phyloP scores from a whole-genome alignment of 2,888 invertebrate genomes.

The Melieria omissa region DNA sequence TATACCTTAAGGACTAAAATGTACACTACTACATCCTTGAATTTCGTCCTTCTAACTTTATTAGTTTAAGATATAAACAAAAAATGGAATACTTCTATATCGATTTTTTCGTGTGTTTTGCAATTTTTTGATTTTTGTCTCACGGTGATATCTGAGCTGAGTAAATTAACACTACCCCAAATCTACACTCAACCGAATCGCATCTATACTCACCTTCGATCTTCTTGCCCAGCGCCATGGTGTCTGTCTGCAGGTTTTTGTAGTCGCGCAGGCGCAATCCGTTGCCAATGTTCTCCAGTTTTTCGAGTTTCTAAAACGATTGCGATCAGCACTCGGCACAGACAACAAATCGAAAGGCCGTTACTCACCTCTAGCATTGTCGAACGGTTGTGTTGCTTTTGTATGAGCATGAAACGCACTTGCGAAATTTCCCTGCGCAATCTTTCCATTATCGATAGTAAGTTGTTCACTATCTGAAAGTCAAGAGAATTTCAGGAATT shows the following conservation, averaged over 20 bases:
- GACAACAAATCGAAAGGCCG: background rate
- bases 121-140: no score
- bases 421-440: conserved; percentile 54
- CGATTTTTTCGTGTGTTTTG: no score
- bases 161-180: no score
- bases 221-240: conserved; percentile 55
- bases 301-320: conserved; percentile 48
- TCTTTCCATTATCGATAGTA: background rate
- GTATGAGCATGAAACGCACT: conserved; percentile 51
- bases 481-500: no score
- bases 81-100: no score
- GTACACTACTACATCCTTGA: no score
- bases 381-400: conserved; percentile 53
- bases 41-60: no score
- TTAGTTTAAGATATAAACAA: no score
- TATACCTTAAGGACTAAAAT: no score
- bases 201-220: conserved; percentile 62
- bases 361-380: conserved; percentile 48
- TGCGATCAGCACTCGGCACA: background rate
- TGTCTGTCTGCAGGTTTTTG: conserved; percentile 56
- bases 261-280: conserved; percentile 54
- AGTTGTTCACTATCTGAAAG: no score
- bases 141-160: no score
- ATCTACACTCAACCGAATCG: no score
- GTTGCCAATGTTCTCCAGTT: conserved; percentile 55